Conservation (phyloP, 2,797 vertebrate species). For the Oceanodroma leucorhoa region DNA sequence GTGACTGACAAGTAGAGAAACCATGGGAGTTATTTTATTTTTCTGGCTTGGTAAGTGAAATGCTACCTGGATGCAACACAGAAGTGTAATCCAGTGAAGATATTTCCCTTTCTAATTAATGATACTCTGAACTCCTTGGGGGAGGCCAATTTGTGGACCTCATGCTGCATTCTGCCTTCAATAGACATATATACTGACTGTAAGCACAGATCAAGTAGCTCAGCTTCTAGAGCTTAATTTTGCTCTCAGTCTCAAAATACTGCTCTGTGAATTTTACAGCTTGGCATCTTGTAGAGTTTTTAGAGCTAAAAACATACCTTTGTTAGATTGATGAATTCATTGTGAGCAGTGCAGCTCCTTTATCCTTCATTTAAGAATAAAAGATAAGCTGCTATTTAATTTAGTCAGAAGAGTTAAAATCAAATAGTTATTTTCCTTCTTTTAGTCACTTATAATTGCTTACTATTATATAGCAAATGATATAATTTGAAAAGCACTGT, state of each 20-base stretch:
- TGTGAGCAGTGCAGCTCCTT: background rate
- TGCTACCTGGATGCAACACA: background rate
- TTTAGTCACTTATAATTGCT: background rate
- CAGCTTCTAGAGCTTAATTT: background rate
- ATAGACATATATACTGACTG: background rate
- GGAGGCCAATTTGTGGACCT: background rate
- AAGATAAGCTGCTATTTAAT: background rate
- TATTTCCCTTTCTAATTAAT: background rate
- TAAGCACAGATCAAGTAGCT: background rate
- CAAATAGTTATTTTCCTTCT: background rate
- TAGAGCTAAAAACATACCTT: background rate
- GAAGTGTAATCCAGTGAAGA: background rate
- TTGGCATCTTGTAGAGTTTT: background rate
- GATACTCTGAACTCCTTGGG: background rate
- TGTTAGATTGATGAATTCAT: background rate
- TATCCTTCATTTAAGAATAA: background rate
- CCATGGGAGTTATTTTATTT: background rate
- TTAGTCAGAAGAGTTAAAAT: slow-evolving; percentile 23
- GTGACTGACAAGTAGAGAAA: background rate
- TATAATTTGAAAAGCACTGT: background rate
- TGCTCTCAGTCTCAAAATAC: background rate
- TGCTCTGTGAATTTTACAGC: background rate
- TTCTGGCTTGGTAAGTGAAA: background rate
- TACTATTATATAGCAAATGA: background rate
- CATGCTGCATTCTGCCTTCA: background rate